A percentile compares a stretch with the other conserved stretches of the same genome.
phyloP scores from a whole-genome alignment of 2,888 invertebrate genomes.

The Papilio demoleus region DNA sequence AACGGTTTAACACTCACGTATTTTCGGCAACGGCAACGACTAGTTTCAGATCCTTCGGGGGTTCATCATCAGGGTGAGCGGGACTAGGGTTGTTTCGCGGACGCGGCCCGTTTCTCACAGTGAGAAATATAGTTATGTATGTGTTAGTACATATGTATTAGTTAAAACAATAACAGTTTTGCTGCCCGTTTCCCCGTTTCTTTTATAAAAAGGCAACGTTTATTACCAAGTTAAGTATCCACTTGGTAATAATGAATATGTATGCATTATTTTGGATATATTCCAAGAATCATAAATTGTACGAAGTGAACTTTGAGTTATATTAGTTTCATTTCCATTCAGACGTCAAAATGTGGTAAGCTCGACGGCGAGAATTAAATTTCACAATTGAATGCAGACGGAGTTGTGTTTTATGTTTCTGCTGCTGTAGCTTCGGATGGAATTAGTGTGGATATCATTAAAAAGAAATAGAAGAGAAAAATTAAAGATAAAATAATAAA shows the following conservation, averaged over 20 bases:
- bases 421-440: neutral
- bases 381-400: constrained; percentile 23
- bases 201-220: neutral
- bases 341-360: constrained; percentile 16
- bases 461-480: neutral
- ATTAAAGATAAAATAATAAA: too few species aligned
- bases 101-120: too few species aligned
- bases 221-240: neutral
- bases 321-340: constrained; percentile 19
- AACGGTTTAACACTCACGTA: too few species aligned
- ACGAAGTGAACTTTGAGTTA: constrained; percentile 20
- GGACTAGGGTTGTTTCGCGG: too few species aligned
- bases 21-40: too few species aligned
- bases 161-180: too few species aligned
- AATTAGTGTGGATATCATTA: neutral
- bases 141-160: too few species aligned
- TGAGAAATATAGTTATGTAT: too few species aligned
- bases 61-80: too few species aligned
- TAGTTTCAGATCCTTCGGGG: too few species aligned
- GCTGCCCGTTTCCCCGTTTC: too few species aligned
- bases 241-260: neutral
- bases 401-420: constrained; percentile 19
- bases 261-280: constrained; percentile 1
- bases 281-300: constrained; percentile 10
- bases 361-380: constrained; percentile 20